Evolutionary conservation across 2,888 invertebrate species (phyloP).

Genomic region (Chloroclystis v-ata): DNA sequence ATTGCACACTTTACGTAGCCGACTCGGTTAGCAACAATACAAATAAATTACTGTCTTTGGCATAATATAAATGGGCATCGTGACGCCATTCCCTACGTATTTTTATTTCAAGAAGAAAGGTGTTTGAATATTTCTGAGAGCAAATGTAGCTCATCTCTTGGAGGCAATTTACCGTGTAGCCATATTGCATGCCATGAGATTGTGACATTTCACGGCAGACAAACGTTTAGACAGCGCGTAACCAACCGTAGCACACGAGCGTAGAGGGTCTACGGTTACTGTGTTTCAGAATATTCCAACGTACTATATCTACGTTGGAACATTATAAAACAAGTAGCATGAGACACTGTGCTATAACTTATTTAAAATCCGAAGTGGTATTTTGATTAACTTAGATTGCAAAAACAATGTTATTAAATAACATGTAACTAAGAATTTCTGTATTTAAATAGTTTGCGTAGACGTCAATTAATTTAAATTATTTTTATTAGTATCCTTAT

Average conservation of each 20-base stretch:
- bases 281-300: background rate
- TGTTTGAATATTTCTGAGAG: background rate
- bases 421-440: no score
- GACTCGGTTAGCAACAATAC: slow-evolving; percentile 16
- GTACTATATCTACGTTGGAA: no score
- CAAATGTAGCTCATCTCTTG: background rate
- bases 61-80: slow-evolving; percentile 8
- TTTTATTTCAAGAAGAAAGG: background rate
- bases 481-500: no score
- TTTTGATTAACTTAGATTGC: no score
- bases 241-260: slow-evolving; percentile 1
- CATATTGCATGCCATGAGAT: background rate
- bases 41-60: slow-evolving; percentile 14
- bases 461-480: no score
- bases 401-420: no score
- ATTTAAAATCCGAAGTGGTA: no score
- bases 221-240: background rate
- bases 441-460: no score
- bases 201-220: slow-evolving; percentile 1
- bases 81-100: slow-evolving; percentile 2
- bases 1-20: slow-evolving; percentile 19
- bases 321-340: no score
- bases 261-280: slow-evolving; percentile 4
- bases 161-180: background rate
- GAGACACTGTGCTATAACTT: no score